These are phyloP conservation scores for Mya arenaria DNA, from an alignment of 1,140 invertebrate genomes.

Conservation along the genomic window DNA sequence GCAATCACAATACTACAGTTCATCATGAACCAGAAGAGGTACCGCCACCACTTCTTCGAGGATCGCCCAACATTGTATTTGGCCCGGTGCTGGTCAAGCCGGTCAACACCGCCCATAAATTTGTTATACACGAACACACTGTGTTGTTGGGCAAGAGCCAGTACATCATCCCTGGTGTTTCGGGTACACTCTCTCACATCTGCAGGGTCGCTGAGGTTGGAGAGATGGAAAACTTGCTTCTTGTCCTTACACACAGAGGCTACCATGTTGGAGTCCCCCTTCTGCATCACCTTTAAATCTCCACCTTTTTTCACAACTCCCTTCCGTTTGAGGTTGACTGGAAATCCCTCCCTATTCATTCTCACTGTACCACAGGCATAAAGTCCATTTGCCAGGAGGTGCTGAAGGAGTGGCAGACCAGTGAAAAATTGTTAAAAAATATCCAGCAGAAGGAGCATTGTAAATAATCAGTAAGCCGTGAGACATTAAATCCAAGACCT, in stretches of 20 bases:
- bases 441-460: background rate
- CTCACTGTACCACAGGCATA: conserved; percentile 24
- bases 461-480: background rate
- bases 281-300: background rate
- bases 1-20: conserved; percentile 3
- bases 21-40: conserved; percentile 12
- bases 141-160: background rate
- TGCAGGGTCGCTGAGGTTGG: background rate
- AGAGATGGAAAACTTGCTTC: background rate
- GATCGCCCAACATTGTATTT: background rate
- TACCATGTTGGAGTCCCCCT: background rate
- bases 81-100: background rate
- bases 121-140: background rate
- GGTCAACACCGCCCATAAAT: conserved; percentile 11
- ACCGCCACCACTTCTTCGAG: conserved; percentile 10
- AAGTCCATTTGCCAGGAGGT: background rate
- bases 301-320: background rate
- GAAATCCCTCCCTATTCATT: background rate
- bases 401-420: background rate
- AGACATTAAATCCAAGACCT: conserved; percentile 4
- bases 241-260: conserved; percentile 17
- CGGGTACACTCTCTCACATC: background rate
- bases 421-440: conserved; percentile 6
- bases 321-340: background rate
- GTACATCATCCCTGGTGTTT: background rate